Conservation (phyloP, 1,140 invertebrate species). For the Stegodyphus dumicola region DNA sequence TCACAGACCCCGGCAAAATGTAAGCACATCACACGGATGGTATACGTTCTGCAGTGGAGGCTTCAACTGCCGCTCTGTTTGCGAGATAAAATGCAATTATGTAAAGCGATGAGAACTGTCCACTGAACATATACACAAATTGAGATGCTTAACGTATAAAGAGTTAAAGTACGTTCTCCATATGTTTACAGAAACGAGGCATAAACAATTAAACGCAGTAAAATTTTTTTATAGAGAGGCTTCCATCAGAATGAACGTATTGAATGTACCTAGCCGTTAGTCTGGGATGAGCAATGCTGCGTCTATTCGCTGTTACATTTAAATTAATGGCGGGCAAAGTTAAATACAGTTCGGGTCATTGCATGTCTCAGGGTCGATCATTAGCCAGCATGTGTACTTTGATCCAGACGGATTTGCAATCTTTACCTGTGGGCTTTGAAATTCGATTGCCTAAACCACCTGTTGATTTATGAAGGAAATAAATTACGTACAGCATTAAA, state of each 20-base stretch:
- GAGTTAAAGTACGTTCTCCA: constrained; percentile 7
- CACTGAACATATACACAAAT: constrained; percentile 39
- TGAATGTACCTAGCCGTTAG: no score
- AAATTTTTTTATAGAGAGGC: neutral
- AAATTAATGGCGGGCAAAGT: no score
- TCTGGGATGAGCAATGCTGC: no score
- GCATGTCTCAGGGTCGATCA: no score
- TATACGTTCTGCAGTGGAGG: neutral
- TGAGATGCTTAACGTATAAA: constrained; percentile 48
- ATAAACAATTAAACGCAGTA: constrained; percentile 34
- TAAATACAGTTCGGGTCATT: no score
- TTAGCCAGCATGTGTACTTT: no score
- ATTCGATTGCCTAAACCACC: no score
- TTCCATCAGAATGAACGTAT: neutral
- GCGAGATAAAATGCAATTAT: constrained; percentile 59
- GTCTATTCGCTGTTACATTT: no score
- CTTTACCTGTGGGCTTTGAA: no score
- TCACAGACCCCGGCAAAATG: constrained; percentile 43
- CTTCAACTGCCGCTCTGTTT: neutral
- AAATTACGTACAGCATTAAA: no score
- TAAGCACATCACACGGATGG: constrained; percentile 5
- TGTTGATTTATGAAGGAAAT: no score
- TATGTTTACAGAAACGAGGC: constrained; percentile 28
- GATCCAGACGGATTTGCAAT: no score
- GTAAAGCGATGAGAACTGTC: constrained; percentile 44